Evolutionary conservation across 2,888 invertebrate species (phyloP).

Genomic region (Tinea pellionella): DNA sequence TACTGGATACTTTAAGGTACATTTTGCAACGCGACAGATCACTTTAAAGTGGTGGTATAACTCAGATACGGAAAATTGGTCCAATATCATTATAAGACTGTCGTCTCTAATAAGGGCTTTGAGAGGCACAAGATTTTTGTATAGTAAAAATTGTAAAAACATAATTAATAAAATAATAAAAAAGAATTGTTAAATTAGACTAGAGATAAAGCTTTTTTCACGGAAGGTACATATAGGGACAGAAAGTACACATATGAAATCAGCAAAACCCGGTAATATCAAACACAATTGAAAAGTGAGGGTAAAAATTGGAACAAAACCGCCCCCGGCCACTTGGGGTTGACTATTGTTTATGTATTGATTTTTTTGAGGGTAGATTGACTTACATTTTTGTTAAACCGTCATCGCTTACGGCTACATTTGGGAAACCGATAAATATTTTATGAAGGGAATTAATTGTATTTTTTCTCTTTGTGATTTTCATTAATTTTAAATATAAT

Average conservation of each 20-base stretch:
- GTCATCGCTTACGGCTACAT: background rate
- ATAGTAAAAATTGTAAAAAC: no score
- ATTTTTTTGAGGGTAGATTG: slow-evolving; percentile 2
- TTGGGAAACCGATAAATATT: background rate
- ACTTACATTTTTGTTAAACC: background rate
- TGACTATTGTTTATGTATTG: slow-evolving; percentile 3
- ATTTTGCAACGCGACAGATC: no score
- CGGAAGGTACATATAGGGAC: background rate
- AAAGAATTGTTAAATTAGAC: no score
- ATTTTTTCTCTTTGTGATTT: background rate
- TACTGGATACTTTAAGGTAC: no score
- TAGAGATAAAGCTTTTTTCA: no score
- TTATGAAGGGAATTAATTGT: background rate
- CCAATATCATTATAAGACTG: no score
- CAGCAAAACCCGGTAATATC: background rate
- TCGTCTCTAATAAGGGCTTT: no score
- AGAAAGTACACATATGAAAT: background rate
- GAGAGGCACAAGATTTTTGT: no score
- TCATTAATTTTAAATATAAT: background rate
- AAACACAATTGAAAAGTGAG: slow-evolving; percentile 5
- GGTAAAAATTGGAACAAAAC: slow-evolving; percentile 3
- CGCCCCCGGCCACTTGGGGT: slow-evolving; percentile 1
- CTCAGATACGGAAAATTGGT: no score
- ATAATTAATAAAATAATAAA: no score
- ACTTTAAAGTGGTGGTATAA: no score